Evolutionary conservation across 2,797 vertebrate species (phyloP).

Genomic region (Helostoma temminkii): DNA sequence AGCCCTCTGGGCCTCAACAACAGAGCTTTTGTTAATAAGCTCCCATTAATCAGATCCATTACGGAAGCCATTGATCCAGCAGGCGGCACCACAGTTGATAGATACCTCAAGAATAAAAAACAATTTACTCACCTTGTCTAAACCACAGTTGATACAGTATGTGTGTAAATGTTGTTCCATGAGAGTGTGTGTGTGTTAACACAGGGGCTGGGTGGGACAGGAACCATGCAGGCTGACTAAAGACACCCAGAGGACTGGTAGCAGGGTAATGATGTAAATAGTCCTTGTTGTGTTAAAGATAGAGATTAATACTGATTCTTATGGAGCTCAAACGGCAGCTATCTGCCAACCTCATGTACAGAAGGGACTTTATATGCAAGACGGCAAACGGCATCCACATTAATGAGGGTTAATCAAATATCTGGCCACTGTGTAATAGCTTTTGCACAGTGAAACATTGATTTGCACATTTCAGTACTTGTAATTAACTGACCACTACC

Average conservation of each 20-base stretch:
- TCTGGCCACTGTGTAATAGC: slow-evolving; percentile 41
- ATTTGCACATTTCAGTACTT: slow-evolving; percentile 50
- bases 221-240: slow-evolving; percentile 81
- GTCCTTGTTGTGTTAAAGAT: slow-evolving; percentile 54
- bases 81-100: slow-evolving; percentile 71
- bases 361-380: no score
- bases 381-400: slow-evolving; percentile 51
- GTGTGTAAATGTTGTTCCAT: slow-evolving; percentile 36
- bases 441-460: slow-evolving; percentile 23
- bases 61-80: slow-evolving; percentile 76
- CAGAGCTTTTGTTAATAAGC: slow-evolving; percentile 85
- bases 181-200: slow-evolving; percentile 50
- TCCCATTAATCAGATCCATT: slow-evolving; percentile 84
- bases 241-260: slow-evolving; percentile 83
- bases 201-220: slow-evolving; percentile 81
- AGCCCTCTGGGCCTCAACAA: slow-evolving; percentile 78
- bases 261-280: slow-evolving; percentile 65
- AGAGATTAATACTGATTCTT: slow-evolving; percentile 72
- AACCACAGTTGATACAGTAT: slow-evolving; percentile 67
- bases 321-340: slow-evolving; percentile 25
- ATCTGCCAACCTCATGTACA: slow-evolving; percentile 17
- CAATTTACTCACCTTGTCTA: slow-evolving; percentile 83
- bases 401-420: slow-evolving; percentile 74
- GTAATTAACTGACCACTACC: slow-evolving; percentile 50
- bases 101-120: slow-evolving; percentile 83